A percentile compares a stretch with the other conserved stretches of the same genome.
Evolutionary conservation across 2,113 vertebrate species (phyloP).

Genomic region (Gracilinanus agilis): DNA sequence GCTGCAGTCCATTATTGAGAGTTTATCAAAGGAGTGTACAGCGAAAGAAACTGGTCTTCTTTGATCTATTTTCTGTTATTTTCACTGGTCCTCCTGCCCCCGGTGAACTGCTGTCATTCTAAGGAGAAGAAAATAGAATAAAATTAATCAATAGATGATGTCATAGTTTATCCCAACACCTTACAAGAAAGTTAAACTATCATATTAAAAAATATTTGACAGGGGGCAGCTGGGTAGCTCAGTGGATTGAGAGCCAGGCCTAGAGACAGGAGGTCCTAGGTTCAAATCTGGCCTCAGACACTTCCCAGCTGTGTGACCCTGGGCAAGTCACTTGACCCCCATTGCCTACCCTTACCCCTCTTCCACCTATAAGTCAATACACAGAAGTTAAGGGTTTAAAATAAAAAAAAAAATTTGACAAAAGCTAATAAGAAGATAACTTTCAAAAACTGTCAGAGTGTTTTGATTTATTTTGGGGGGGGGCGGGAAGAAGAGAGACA

Average conservation of each 20-base stretch:
- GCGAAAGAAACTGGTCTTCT: constrained; percentile 96
- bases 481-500: background rate
- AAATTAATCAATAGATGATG: constrained; percentile 46
- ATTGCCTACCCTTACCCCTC: too few species aligned
- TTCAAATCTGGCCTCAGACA: too few species aligned
- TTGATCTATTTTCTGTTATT: constrained; percentile 97
- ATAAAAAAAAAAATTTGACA: background rate
- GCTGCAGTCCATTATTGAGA: constrained; percentile 85
- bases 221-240: too few species aligned
- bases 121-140: constrained; percentile 58
- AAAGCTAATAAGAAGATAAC: constrained; percentile 31
- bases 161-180: constrained; percentile 32
- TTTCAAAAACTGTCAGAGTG: background rate
- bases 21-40: constrained; percentile 94
- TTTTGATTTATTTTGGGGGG: constrained; percentile 44
- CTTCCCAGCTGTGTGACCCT: too few species aligned
- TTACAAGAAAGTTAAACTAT: constrained; percentile 39
- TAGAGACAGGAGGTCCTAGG: too few species aligned
- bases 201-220: background rate
- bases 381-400: too few species aligned
- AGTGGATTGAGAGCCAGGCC: too few species aligned
- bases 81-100: constrained; percentile 93
- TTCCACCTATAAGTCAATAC: too few species aligned
- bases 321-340: too few species aligned
- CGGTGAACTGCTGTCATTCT: constrained; percentile 92